A percentile compares a stretch with the other conserved stretches of the same genome.
Evolutionary conservation across 1,140 invertebrate species (phyloP).

Genomic region (Drosophila leontia): DNA sequence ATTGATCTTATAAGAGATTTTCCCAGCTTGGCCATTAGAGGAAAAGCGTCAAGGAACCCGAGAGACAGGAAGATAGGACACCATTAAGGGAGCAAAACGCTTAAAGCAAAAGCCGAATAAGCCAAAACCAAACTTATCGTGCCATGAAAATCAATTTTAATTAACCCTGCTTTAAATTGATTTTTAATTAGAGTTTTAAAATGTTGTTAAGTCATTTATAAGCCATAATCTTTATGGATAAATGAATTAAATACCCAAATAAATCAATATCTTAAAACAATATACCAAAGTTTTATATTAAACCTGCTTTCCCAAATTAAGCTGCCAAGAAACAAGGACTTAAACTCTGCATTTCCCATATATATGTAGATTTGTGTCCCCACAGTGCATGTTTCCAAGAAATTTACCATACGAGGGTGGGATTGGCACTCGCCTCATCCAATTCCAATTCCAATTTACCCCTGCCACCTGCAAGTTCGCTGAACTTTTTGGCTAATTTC

Average conservation of each 20-base stretch:
- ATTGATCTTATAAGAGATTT: not conserved
- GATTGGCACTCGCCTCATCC: conserved; percentile 17
- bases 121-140: too few species aligned
- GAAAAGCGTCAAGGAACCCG: not conserved
- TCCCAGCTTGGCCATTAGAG: not conserved
- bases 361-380: not conserved
- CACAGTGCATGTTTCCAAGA: conserved; percentile 22
- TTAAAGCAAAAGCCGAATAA: not conserved
- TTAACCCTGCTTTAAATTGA: too few species aligned
- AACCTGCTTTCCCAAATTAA: not conserved
- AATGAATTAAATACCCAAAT: not conserved
- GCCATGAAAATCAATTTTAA: too few species aligned
- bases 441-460: conserved; percentile 22
- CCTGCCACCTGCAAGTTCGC: conserved; percentile 29
- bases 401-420: conserved; percentile 15
- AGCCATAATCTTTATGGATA: not conserved
- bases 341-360: not conserved
- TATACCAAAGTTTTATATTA: not conserved
- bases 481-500: conserved; percentile 67
- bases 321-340: not conserved
- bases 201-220: not conserved
- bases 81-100: too few species aligned
- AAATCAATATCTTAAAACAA: not conserved
- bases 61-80: too few species aligned
- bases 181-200: not conserved